Evolutionary conservation across 2,113 vertebrate genomes (phyloP).

Genomic region (Tiliqua scincoides): DNA sequence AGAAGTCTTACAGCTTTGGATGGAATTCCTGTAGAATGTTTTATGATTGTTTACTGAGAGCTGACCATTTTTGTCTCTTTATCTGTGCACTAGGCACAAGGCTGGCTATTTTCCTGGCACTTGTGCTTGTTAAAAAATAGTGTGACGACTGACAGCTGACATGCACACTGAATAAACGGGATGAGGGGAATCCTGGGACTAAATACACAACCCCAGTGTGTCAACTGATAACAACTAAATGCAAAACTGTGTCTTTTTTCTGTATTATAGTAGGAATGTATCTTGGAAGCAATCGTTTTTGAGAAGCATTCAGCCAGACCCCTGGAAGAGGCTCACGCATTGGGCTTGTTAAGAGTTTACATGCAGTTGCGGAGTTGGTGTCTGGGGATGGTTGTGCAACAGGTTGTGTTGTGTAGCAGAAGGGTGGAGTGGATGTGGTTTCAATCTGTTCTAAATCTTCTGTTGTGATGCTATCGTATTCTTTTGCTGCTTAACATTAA

Average conservation of each 20-base stretch:
- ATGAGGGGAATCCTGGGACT: background rate
- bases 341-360: background rate
- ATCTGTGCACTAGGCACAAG: background rate
- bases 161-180: background rate
- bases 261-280: too few species aligned
- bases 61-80: background rate
- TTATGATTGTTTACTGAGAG: too few species aligned
- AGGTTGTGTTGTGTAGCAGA: background rate
- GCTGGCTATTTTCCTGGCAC: background rate
- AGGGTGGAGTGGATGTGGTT: background rate
- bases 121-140: background rate
- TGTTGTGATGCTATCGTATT: background rate
- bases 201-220: background rate
- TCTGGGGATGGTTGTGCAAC: background rate
- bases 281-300: background rate
- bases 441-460: too few species aligned
- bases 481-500: background rate
- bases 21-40: background rate
- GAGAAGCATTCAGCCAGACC: background rate
- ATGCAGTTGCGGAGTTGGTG: background rate
- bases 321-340: background rate
- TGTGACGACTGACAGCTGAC: background rate
- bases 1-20: too few species aligned
- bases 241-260: background rate
- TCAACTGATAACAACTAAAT: background rate